Conservation (phyloP, 2,888 invertebrate species). For the Meteorus cinctellus region DNA sequence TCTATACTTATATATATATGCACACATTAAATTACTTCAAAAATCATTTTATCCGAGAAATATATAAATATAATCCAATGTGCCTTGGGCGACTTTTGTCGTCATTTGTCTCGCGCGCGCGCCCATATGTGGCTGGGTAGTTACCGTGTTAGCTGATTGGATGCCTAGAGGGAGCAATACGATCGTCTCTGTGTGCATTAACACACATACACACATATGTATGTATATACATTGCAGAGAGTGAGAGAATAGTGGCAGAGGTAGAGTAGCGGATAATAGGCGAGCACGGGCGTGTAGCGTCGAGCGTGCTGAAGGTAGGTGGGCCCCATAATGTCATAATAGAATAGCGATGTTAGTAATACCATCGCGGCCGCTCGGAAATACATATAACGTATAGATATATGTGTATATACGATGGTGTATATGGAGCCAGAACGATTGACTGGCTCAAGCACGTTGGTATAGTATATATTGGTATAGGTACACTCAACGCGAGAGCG, state of each 20-base stretch:
- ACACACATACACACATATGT: slow-evolving; percentile 37
- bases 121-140: slow-evolving; percentile 54
- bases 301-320: slow-evolving; percentile 42
- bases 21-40: background rate
- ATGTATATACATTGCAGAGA: slow-evolving; percentile 9
- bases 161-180: slow-evolving; percentile 65
- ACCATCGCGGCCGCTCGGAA: slow-evolving; percentile 62
- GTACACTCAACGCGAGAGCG: slow-evolving; percentile 52
- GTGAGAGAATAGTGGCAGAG: slow-evolving; percentile 14
- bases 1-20: background rate
- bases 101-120: slow-evolving; percentile 58
- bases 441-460: slow-evolving; percentile 56
- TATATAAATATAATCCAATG: slow-evolving; percentile 27
- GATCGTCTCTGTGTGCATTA: slow-evolving; percentile 51
- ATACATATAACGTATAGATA: slow-evolving; percentile 23
- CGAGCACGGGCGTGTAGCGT: slow-evolving; percentile 31
- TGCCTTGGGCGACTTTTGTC: slow-evolving; percentile 25
- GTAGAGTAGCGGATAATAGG: slow-evolving; percentile 28
- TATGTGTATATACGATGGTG: slow-evolving; percentile 5
- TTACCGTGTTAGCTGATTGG: slow-evolving; percentile 72
- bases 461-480: slow-evolving; percentile 34
- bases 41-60: background rate
- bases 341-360: slow-evolving; percentile 73
- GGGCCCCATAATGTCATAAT: slow-evolving; percentile 70
- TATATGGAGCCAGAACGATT: slow-evolving; percentile 54